Conservation (phyloP, 2,113 vertebrate species). For the Nothocercus julius region DNA sequence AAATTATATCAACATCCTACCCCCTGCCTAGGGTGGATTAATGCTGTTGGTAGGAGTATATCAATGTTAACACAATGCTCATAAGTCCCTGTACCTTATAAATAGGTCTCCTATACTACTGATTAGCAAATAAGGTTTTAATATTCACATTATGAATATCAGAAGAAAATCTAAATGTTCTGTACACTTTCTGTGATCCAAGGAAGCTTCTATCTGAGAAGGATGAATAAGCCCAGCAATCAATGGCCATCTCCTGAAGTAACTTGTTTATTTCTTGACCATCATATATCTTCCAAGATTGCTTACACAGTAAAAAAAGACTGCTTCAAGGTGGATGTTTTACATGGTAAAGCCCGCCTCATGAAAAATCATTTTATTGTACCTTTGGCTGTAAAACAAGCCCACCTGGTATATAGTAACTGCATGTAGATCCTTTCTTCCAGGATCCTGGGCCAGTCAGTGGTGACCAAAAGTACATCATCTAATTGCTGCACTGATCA, state of each 20-base stretch:
- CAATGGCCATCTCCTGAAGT: neutral
- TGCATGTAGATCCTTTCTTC: neutral
- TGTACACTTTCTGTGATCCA: neutral
- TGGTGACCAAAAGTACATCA: neutral
- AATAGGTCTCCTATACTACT: neutral
- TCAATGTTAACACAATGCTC: neutral
- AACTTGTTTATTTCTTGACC: neutral
- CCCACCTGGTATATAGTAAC: neutral
- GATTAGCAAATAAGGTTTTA: neutral
- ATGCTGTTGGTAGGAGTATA: neutral
- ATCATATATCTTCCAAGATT: neutral
- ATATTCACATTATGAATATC: neutral
- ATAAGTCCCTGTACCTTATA: neutral
- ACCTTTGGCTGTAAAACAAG: neutral
- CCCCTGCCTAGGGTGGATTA: conserved; percentile 10
- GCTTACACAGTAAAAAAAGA: neutral
- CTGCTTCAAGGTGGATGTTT: neutral
- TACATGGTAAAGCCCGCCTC: neutral
- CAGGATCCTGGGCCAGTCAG: neutral
- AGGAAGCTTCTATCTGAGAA: neutral
- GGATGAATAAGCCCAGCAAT: neutral
- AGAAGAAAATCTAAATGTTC: neutral
- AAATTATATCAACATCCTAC: neutral
- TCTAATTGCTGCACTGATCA: neutral
- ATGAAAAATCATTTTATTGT: neutral